Evolutionary conservation across 2,113 vertebrate genomes (phyloP).

Genomic region (Calyptommatus sinebrachiatus): DNA sequence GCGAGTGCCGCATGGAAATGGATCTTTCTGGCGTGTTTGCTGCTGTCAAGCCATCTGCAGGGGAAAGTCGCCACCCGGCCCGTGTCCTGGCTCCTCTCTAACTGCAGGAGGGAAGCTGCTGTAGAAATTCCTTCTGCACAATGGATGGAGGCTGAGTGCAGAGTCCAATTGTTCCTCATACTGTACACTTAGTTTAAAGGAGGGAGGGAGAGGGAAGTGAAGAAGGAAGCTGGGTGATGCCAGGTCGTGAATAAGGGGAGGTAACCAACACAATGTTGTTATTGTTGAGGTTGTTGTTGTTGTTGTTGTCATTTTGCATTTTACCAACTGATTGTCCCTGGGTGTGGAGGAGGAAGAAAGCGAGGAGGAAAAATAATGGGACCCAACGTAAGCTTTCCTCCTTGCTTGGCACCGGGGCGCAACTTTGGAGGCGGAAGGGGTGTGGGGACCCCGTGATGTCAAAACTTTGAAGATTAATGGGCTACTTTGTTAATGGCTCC

Average conservation of each 20-base stretch:
- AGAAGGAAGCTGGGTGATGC: background rate
- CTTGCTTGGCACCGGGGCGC: slow-evolving; percentile 60
- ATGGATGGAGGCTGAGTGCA: slow-evolving; percentile 58
- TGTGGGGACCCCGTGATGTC: slow-evolving; percentile 74
- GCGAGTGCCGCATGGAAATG: background rate
- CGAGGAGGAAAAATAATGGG: background rate
- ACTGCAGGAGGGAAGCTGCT: slow-evolving; percentile 67
- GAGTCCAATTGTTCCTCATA: slow-evolving; percentile 56
- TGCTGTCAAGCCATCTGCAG: slow-evolving; percentile 70
- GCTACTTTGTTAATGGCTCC: slow-evolving; percentile 87
- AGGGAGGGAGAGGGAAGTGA: background rate
- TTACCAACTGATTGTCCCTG: slow-evolving; percentile 52
- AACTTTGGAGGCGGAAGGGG: slow-evolving; percentile 73
- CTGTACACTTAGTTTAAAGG: slow-evolving; percentile 49
- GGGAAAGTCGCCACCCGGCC: slow-evolving; percentile 66
- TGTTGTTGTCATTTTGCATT: slow-evolving; percentile 28
- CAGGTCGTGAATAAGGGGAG: background rate
- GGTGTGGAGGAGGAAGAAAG: background rate
- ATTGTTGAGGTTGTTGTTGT: slow-evolving; percentile 48
- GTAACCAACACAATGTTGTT: slow-evolving; percentile 33
- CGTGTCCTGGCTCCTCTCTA: slow-evolving; percentile 68
- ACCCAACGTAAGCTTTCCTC: slow-evolving; percentile 36
- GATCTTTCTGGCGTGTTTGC: slow-evolving; percentile 48
- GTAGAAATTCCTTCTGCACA: slow-evolving; percentile 71
- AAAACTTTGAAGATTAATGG: slow-evolving; percentile 90